Base-by-base conservation (phyloP, 2,113 vertebrate species). In the Himantopus leucocephalus region DNA sequence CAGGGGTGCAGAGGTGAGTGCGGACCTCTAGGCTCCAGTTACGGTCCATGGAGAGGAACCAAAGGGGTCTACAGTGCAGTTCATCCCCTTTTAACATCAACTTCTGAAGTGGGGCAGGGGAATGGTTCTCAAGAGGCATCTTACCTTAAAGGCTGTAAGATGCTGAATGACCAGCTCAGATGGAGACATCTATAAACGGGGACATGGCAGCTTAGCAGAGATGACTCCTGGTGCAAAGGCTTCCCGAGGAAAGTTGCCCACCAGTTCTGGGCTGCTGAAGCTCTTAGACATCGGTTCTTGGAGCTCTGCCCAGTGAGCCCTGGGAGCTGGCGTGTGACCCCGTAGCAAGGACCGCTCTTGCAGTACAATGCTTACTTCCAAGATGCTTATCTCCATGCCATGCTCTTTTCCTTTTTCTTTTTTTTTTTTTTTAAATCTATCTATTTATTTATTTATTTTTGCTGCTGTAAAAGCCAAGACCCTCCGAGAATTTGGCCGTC, bases 351-450 rank as follows among this genome's bases (percentile, higher is more conserved):
- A 56, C 12, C 4, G 26, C 70, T 82, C 50, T 15, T 32, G 53
- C 35, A n/a, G 10, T 5, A 10, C 59, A 45, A 23, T 4, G 14
- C n/a, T 76, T 6, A 3, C n/a, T 62, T 77, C 62, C 45, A 13
- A 22, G 41, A 10, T 71, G 26, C 10, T 59, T 16, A 87, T 26
- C 32, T 88, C 66, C n/a, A 5, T 10, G 29, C 6, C 32, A 9
- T 0, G 0, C 14, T 41, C 56, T 50, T 43, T 17, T 27, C 52
- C 9, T 22, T 58, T 58, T 39, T 39, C 22, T 59, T 13, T 22
- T 58, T 58, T 39, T 39, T 9, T 22, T 63, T 27, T 27, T 27
- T 19, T 26, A 41, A 43, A 43, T 43, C 43, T 45, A 18, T 45
- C 7, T 41, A 41, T 41, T 14, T 41, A 41, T 41, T 12, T 45